Evolutionary conservation across 2,888 invertebrate species (phyloP).

Genomic region (Acronicta psi): DNA sequence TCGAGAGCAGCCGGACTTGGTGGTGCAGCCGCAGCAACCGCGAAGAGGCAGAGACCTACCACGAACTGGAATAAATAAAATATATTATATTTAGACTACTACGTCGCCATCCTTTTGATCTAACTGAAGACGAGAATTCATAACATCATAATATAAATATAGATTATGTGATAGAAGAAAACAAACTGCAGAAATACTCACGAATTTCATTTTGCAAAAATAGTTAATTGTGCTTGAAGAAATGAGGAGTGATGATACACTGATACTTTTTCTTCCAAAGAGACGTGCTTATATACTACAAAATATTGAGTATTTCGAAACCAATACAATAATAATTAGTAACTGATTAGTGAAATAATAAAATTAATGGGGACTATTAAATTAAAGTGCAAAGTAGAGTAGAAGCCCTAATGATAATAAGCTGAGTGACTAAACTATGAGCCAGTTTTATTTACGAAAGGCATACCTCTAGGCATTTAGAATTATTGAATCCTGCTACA

Average conservation of each 20-base stretch:
- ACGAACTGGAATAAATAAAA: constrained; percentile 58
- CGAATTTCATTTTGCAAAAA: constrained; percentile 63
- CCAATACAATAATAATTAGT: not conserved
- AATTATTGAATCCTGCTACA: too few species aligned
- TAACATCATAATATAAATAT: too few species aligned
- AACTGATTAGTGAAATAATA: not conserved
- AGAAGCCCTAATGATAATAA: too few species aligned
- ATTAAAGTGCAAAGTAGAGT: not conserved
- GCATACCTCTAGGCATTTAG: too few species aligned
- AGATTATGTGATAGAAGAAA: too few species aligned
- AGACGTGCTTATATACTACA: constrained; percentile 17
- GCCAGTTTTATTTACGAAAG: not conserved
- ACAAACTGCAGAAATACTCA: too few species aligned
- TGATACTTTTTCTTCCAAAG: constrained; percentile 26
- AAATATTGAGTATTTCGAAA: not conserved
- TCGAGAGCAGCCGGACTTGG: constrained; percentile 25
- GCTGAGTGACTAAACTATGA: not conserved
- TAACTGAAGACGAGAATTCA: not conserved
- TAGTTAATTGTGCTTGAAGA: constrained; percentile 7
- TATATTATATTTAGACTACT: too few species aligned
- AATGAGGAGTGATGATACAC: constrained; percentile 9
- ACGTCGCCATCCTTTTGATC: not conserved
- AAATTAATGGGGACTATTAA: not conserved
- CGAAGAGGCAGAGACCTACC: constrained; percentile 57
- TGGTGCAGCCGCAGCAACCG: constrained; percentile 60